Evolutionary conservation across 1,140 invertebrate species (phyloP), one percentile per base, ranked within the genome.

Genomic region (Apocrypta bakeri): DNA sequence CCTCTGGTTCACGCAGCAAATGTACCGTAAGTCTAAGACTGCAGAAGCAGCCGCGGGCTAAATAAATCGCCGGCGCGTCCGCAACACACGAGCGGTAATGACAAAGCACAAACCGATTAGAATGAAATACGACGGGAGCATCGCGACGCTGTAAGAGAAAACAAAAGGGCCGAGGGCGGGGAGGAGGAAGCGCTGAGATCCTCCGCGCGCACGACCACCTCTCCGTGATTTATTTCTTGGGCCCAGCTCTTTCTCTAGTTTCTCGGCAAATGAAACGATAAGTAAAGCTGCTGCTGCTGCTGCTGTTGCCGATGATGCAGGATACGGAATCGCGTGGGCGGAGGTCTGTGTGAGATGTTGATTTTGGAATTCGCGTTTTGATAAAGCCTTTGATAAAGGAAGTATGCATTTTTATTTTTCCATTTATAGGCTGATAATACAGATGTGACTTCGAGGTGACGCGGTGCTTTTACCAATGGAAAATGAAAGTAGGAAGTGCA

Each of bases 41-140:
- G 68, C 1, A 69, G 66, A 25, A 14, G 64, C 64, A n/a, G 68
- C 68, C 25, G 25, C 68, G 68, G 27, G 27, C 11, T 21, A 29
- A 66, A 66, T 66, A 66, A 66, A 42, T 21, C 25, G 27, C 14
- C 31, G 29, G 21, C 17, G 68, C 68, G 68, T 31, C 27, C 29
- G 68, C 31, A 31, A 71, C 21, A 37, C 12, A 29, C 74, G 48
- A 29, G 48, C 48, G 69, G 21, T 73, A 80, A 64, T 80, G 79
- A 80, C 69, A 80, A 80, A 80, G 48, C 48, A 33, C 69, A 72
- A 64, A 73, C 31, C 79, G 69, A 80, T 80, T 80, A 80, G 56
- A 80, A 73, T 80, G 69, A 80, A 80, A 80, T 80, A 80, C 69
- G 48, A 33, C 78, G 42, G 37, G 37, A 21, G 25, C 48, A 29